phyloP scores from a whole-genome alignment of 2,888 invertebrate species.

The Rhorus exstirpatorius region DNA sequence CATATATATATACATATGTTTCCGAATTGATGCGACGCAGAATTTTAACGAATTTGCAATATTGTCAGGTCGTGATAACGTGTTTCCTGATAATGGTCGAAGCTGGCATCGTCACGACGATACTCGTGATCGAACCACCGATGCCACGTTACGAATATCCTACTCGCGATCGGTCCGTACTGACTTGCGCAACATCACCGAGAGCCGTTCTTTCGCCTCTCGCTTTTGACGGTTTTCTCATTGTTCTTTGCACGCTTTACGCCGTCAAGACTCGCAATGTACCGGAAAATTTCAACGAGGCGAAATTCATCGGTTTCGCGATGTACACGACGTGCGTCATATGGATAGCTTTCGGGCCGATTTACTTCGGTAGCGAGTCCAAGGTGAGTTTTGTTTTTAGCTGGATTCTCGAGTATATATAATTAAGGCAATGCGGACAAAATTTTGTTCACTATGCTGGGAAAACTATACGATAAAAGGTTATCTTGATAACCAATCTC shows the following conservation, averaged over 20 bases:
- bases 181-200: slow-evolving; percentile 89
- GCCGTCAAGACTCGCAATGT: slow-evolving; percentile 93
- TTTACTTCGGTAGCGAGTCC: slow-evolving; percentile 91
- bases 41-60: background rate
- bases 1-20: background rate
- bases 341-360: slow-evolving; percentile 93
- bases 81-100: slow-evolving; percentile 90
- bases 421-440: too few relatives aligned
- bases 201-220: slow-evolving; percentile 89
- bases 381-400: slow-evolving; percentile 86
- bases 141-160: slow-evolving; percentile 87
- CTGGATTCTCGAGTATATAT: too few relatives aligned
- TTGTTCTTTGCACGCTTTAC: slow-evolving; percentile 91
- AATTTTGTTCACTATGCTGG: slow-evolving; percentile 7
- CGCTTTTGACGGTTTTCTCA: slow-evolving; percentile 91
- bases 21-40: background rate
- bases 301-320: slow-evolving; percentile 92
- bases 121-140: slow-evolving; percentile 89
- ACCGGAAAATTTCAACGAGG: slow-evolving; percentile 94
- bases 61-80: slow-evolving; percentile 89
- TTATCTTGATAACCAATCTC: too few relatives aligned
- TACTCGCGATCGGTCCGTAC: slow-evolving; percentile 87
- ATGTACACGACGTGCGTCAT: slow-evolving; percentile 93
- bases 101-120: slow-evolving; percentile 88
- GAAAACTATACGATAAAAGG: background rate